These are phyloP conservation scores for Oligia fasciuncula DNA, from an alignment of 2,888 invertebrate genomes.

Conservation along the genomic window DNA sequence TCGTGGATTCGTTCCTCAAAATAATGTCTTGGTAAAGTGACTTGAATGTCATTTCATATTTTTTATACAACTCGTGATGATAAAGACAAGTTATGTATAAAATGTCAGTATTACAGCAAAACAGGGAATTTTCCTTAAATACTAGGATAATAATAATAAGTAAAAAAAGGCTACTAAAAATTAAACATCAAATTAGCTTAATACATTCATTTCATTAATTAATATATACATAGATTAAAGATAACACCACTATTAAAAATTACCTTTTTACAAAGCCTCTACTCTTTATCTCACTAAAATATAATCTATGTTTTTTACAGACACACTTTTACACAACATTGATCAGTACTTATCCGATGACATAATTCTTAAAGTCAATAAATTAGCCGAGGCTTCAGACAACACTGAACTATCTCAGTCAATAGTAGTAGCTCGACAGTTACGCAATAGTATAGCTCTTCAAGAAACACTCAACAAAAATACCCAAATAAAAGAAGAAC, in stretches of 20 bases:
- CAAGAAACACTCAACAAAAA: neutral
- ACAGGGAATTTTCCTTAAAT: neutral
- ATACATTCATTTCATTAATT: neutral
- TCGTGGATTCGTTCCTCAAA: neutral
- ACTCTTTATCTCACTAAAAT: neutral
- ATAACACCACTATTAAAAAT: neutral
- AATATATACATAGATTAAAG: neutral
- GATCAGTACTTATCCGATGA: constrained; percentile 34
- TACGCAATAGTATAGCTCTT: constrained; percentile 15
- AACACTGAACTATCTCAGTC: constrained; percentile 32
- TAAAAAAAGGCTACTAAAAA: neutral
- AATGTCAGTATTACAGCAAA: neutral
- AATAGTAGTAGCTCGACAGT: constrained; percentile 19
- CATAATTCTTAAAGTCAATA: constrained; percentile 14
- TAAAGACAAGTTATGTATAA: no score
- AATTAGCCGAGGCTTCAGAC: constrained; percentile 14
- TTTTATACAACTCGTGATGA: neutral
- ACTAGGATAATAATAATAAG: neutral
- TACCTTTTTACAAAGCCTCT: neutral
- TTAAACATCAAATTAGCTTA: neutral
- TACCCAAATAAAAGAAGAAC: constrained; percentile 4
- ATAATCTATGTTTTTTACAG: constrained; percentile 42
- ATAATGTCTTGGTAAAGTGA: neutral
- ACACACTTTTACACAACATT: constrained; percentile 32
- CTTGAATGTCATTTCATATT: neutral